Evolutionary conservation across 2,113 vertebrate species (phyloP).

Genomic region (Dromiciops gliroides): DNA sequence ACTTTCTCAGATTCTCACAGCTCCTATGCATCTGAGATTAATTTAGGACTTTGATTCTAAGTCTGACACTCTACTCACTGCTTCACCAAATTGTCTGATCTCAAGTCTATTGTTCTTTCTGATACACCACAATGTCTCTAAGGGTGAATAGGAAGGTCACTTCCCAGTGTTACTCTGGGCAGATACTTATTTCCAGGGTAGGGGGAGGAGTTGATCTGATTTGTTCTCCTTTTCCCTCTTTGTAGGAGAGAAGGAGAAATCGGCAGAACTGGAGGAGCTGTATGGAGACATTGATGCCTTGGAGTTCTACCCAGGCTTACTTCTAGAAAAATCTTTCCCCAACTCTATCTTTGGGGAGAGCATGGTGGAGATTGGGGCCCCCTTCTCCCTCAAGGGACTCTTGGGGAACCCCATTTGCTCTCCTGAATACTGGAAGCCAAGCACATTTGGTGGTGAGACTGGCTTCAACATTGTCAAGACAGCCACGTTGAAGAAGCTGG

Average conservation of each 20-base stretch:
- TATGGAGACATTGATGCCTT: slow-evolving; percentile 93
- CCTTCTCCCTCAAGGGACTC: slow-evolving; percentile 92
- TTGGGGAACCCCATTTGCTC: slow-evolving; percentile 93
- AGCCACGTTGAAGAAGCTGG: slow-evolving; percentile 86
- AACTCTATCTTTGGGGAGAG: slow-evolving; percentile 90
- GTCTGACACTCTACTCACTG: neutral
- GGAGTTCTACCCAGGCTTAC: slow-evolving; percentile 89
- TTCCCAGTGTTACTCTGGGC: neutral
- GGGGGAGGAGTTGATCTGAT: neutral
- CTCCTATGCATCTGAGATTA: neutral
- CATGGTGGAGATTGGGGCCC: slow-evolving; percentile 93
- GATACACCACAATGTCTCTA: neutral
- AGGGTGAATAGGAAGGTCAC: neutral
- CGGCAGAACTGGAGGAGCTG: slow-evolving; percentile 85
- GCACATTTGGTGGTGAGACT: slow-evolving; percentile 89
- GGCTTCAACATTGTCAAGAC: slow-evolving; percentile 90
- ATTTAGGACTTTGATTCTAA: neutral
- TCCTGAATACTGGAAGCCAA: slow-evolving; percentile 94
- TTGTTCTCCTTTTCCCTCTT: neutral
- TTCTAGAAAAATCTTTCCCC: slow-evolving; percentile 87
- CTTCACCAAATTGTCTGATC: neutral
- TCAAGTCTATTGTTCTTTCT: neutral
- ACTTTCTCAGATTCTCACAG: neutral
- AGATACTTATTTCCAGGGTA: neutral
- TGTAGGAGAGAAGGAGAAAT: slow-evolving; percentile 86